Percentiles rank a stretch among this genome's conserved stretches.
These are phyloP conservation scores for Graphium colonna DNA, from an alignment of 2,888 invertebrate species.

Conservation along the genomic window DNA sequence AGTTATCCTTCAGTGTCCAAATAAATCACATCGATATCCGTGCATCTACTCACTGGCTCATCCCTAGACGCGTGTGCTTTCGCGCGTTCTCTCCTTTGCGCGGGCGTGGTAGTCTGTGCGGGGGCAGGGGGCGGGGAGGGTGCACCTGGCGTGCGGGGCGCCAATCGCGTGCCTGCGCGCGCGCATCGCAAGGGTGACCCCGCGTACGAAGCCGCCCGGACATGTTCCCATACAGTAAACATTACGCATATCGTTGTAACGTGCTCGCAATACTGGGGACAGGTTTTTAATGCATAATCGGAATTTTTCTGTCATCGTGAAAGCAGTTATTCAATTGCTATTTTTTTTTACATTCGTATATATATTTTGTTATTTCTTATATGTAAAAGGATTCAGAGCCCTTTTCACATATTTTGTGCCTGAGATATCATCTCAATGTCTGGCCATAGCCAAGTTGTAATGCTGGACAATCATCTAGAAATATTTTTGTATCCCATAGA, in stretches of 20 bases:
- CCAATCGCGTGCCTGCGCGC: slow-evolving; percentile 54
- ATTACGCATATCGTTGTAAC: too few relatives aligned
- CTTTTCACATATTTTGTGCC: too few relatives aligned
- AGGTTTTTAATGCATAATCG: too few relatives aligned
- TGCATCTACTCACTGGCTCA: slow-evolving; percentile 4
- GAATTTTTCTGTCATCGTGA: too few relatives aligned
- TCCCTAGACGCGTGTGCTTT: slow-evolving; percentile 5
- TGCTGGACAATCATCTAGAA: too few relatives aligned
- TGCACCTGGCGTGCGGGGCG: slow-evolving; percentile 54
- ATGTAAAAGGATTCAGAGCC: too few relatives aligned
- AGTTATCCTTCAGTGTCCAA: neutral
- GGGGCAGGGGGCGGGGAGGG: slow-evolving; percentile 29
- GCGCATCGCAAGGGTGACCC: slow-evolving; percentile 21
- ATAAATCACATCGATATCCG: neutral
- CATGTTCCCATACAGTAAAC: neutral
- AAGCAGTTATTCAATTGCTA: too few relatives aligned
- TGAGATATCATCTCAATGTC: too few relatives aligned
- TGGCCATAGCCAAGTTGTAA: too few relatives aligned
- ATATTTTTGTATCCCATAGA: too few relatives aligned
- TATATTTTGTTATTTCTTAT: too few relatives aligned
- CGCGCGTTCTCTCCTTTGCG: slow-evolving; percentile 10
- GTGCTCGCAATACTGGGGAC: neutral
- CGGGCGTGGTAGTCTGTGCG: slow-evolving; percentile 4
- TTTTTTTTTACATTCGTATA: too few relatives aligned
- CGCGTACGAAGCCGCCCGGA: neutral